Evolutionary conservation across 2,888 invertebrate species (phyloP).

Genomic region (Drosophila pseudotakahashii): DNA sequence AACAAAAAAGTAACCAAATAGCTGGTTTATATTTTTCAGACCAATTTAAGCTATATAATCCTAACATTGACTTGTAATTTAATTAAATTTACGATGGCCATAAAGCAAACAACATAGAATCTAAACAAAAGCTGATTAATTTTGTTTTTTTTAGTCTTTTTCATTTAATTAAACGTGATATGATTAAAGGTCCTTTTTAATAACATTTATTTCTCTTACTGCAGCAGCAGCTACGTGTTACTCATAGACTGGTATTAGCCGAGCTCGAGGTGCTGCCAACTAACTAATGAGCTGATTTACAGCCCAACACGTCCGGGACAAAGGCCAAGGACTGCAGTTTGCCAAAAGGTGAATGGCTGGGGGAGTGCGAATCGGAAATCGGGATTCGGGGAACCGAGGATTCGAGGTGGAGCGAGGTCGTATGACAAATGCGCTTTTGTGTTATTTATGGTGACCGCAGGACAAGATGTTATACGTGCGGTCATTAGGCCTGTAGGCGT

Average conservation of each 20-base stretch:
- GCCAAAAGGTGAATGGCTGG: slow-evolving; percentile 35
- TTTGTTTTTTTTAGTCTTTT: not conserved
- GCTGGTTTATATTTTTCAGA: no score
- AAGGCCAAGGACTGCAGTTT: slow-evolving; percentile 53
- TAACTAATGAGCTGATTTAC: slow-evolving; percentile 83
- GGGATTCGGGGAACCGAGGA: not conserved
- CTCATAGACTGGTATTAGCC: slow-evolving; percentile 7
- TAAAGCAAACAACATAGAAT: no score
- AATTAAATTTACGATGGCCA: not conserved
- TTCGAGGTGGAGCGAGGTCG: slow-evolving; percentile 42
- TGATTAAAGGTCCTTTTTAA: no score
- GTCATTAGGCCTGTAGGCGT: slow-evolving; percentile 62
- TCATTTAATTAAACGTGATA: not conserved
- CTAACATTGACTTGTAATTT: no score
- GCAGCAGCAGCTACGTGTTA: slow-evolving; percentile 25
- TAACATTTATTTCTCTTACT: slow-evolving; percentile 4
- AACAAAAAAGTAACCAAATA: no score
- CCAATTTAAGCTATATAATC: no score
- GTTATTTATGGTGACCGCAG: slow-evolving; percentile 82
- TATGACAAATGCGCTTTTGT: slow-evolving; percentile 79
- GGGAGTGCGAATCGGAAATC: slow-evolving; percentile 1
- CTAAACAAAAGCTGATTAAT: not conserved
- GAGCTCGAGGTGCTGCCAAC: slow-evolving; percentile 52
- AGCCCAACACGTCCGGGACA: slow-evolving; percentile 65
- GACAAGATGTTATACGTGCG: slow-evolving; percentile 78